Percentiles rank a stretch among this genome's conserved stretches.
Evolutionary conservation across 2,888 invertebrate species (phyloP).

Genomic region (Drosophila lacicola): DNA sequence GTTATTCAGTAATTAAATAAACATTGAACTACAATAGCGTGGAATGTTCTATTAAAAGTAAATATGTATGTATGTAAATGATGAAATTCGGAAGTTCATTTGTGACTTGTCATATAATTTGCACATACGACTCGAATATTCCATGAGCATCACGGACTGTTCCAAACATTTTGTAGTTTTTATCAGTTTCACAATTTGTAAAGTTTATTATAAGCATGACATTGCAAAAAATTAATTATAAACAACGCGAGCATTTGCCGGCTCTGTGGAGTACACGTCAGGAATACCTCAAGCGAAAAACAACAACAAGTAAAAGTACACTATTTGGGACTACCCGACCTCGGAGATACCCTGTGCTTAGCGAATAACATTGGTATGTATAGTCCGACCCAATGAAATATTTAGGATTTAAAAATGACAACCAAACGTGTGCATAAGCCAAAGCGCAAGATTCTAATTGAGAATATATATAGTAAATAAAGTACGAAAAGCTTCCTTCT

Average conservation of each 20-base stretch:
- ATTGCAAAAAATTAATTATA: conserved; percentile 37
- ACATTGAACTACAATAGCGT: too few species aligned
- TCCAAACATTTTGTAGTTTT: conserved; percentile 19
- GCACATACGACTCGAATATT: conserved; percentile 25
- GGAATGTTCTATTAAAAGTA: background rate
- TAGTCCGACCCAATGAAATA: too few species aligned
- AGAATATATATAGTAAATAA: too few species aligned
- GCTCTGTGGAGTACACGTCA: conserved; percentile 52
- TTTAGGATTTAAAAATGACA: too few species aligned
- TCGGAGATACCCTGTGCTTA: too few species aligned
- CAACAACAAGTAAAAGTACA: background rate
- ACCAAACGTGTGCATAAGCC: too few species aligned
- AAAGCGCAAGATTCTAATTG: too few species aligned
- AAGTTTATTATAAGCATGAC: conserved; percentile 64
- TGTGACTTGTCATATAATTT: background rate
- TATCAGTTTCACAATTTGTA: conserved; percentile 56
- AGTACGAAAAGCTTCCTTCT: too few species aligned
- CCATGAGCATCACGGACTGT: conserved; percentile 12
- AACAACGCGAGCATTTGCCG: conserved; percentile 24
- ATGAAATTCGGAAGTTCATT: conserved; percentile 18
- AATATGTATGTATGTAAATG: background rate
- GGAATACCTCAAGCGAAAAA: conserved; percentile 1
- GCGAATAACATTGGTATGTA: too few species aligned
- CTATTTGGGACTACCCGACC: too few species aligned
- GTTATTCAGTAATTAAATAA: background rate